Conservation (phyloP, 2,888 invertebrate species). For the Tachystola acroxantha region DNA sequence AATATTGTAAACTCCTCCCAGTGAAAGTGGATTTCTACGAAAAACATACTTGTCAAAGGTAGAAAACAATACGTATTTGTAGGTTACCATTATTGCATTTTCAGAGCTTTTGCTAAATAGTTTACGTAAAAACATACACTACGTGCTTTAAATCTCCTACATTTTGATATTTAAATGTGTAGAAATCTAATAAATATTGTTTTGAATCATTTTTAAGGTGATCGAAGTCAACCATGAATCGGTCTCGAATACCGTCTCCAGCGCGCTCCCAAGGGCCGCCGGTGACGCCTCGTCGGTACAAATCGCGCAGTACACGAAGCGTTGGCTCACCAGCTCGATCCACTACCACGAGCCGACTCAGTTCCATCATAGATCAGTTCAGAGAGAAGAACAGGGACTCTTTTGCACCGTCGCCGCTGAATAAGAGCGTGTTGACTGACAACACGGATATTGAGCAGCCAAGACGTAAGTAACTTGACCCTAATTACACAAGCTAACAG, state of each 20-base stretch:
- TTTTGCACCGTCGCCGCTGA: conserved; percentile 44
- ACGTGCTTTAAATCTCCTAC: no score
- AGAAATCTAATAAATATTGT: no score
- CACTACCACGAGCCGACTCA: conserved; percentile 36
- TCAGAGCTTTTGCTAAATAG: no score
- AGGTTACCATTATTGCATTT: no score
- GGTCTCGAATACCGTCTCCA: conserved; percentile 45
- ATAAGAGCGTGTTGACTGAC: conserved; percentile 45
- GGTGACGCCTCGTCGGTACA: conserved; percentile 33
- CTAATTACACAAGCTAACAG: neutral
- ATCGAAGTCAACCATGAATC: conserved; percentile 27
- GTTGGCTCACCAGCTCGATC: conserved; percentile 46
- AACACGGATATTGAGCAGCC: conserved; percentile 57
- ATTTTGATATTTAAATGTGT: no score
- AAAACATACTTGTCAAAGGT: no score
- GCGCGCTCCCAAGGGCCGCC: conserved; percentile 41
- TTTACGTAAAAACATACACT: no score
- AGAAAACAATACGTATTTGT: no score
- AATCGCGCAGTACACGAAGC: conserved; percentile 38
- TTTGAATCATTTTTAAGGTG: no score
- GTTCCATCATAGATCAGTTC: conserved; percentile 35
- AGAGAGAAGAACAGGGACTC: conserved; percentile 34
- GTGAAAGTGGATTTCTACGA: no score
- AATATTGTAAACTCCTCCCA: no score
- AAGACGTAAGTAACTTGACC: conserved; percentile 42